Evolutionary conservation across 2,888 invertebrate species (phyloP), one percentile per base, ranked within the genome.

Genomic region (Melieria crassipennis): DNA sequence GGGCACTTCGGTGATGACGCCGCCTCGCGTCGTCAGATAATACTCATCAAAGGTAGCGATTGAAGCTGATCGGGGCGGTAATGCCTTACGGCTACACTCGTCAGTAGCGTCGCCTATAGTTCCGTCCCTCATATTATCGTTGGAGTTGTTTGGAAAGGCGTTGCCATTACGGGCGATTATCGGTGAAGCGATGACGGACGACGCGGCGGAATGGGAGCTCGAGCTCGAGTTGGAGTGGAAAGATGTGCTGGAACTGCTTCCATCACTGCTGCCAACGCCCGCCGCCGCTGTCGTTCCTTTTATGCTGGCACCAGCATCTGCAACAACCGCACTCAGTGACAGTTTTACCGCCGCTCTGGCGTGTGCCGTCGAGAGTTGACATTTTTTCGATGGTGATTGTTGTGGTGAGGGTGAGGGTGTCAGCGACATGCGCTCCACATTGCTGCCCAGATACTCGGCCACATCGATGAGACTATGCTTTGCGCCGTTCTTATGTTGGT

Each of bases 391-490:
- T 61, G 76, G 77, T 46, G 77, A 77, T 65, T 69, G 58, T 64
- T 77, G 73, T 13, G 85, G 83, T 65, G 85, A 81, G 16, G 79
- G 75, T 45, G 83, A 80, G 11, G 85, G 83, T 48, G 83, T 82
- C 16, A 78, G 77, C 6, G 83, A 79, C 79, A 85, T 80, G 58
- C 79, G 78, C 75, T 83, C 84, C n/a, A 83, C 83, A 61, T 77
- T 82, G 73, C 82, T 84, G 73, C 83, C 82, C 71, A 81, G 63
- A 69, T 78, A 81, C 46, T 80, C 81, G 65, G 74, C 69, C 63
- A 70, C 73, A 74, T 76, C 75, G 69, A 78, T 74, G 64, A 74
- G 71, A 65, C 70, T 71, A 52, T 70, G 5, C 11, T 45, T 63
- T 52, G 71, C 63, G 57, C 63, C 73, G 58, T 73, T 75, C 58